Base-by-base conservation (phyloP, 2,797 vertebrate genomes). In the Enteromius thamalakanensis region DNA sequence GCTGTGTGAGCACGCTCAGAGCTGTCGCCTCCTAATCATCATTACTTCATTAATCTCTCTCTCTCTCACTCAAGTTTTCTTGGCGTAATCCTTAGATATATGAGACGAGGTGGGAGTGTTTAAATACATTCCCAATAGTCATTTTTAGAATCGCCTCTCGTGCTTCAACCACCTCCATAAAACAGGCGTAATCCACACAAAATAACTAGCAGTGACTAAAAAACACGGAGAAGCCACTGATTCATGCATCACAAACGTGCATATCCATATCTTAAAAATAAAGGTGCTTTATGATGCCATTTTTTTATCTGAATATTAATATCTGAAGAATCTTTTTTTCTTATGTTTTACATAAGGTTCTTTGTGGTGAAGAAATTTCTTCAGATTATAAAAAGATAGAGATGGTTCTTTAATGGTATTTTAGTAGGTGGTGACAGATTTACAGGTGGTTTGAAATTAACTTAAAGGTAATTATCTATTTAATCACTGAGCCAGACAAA, bases 1-100 rank as follows among this genome's bases (percentile, higher is more conserved):
- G 85, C 82, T 81, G 87, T 89, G 89, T 88, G 80, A 88, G 84
- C 8, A 6, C 14, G 68, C 76, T 83, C 67, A 68, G 72, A 81
- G 60, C 34, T 77, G 81, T 85, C 69, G 34, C 58, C 23, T 72
- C 23, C 40, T 72, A 80, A 76, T 83, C 83, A 85, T 65, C 8
- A 17, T 68, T 79, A 71, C 60, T 65, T 42, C 45, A 55, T 49
- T 76, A 40, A 80, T 37, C 2, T 40, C 37, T 40, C 37, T 53
- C 34, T 62, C 8, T 40, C 23, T 67, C 23, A 29, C 49, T 51
- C 29, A 70, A 72, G 65, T 77, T 85, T 78, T 81, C 55, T 60
- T 85, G 80, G 62, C 51, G 14, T 78, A 82, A 82, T 85, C 75
- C 60, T 74, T 60, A 67, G 37, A 72, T 72, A 67, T 82, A 32